phyloP scores from a whole-genome alignment of 2,888 invertebrate genomes.

The Caenorhabditis doughertyi region DNA sequence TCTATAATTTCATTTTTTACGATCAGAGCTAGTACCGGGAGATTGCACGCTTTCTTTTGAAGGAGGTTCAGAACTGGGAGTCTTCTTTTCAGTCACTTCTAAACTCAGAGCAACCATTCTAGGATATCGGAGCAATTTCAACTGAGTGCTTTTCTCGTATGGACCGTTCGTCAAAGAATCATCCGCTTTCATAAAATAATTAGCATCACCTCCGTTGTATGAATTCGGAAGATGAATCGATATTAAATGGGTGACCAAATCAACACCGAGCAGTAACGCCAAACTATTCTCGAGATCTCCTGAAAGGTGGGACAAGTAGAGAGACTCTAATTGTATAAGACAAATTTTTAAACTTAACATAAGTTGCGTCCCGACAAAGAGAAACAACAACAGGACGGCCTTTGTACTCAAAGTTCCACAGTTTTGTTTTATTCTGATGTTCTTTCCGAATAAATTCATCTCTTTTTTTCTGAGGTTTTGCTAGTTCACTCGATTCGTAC shows the following conservation, averaged over 20 bases:
- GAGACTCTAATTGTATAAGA: no score
- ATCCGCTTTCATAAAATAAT: background rate
- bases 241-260: background rate
- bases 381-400: constrained; percentile 7
- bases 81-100: constrained; percentile 5
- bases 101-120: constrained; percentile 5
- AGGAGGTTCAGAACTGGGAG: constrained; percentile 3
- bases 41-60: constrained; percentile 11
- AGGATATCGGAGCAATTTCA: constrained; percentile 4
- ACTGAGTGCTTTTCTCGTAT: constrained; percentile 3
- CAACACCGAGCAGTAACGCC: background rate
- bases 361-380: constrained; percentile 1
- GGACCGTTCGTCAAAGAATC: constrained; percentile 13
- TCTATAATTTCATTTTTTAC: background rate
- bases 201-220: constrained; percentile 3
- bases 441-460: background rate
- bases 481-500: background rate
- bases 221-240: constrained; percentile 4
- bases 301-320: no score
- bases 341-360: background rate
- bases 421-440: background rate
- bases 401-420: constrained; percentile 18
- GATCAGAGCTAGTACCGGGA: background rate
- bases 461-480: background rate
- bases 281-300: constrained; percentile 1